Percentiles rank a stretch among this genome's conserved stretches.
Evolutionary conservation across 2,888 invertebrate genomes (phyloP).

Genomic region (Molorchus minor): DNA sequence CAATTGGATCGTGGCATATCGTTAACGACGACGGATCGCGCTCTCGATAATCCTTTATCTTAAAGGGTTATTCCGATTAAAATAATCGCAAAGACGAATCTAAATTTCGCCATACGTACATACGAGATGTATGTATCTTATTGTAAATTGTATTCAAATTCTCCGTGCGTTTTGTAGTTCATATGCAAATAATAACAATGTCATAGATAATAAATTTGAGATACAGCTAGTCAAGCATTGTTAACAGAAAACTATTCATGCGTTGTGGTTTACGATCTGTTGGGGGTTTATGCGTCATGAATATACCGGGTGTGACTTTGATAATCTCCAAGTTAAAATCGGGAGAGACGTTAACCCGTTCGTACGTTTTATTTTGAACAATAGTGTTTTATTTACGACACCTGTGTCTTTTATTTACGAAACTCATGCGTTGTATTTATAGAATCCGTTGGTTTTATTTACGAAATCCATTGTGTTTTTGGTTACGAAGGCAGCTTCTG

Average conservation of each 20-base stretch:
- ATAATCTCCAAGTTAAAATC: no score
- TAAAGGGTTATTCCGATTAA: slow-evolving; percentile 2
- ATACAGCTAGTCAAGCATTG: slow-evolving; percentile 23
- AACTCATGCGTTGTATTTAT: no score
- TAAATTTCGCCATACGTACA: slow-evolving; percentile 12
- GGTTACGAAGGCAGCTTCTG: no score
- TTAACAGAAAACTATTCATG: slow-evolving; percentile 27
- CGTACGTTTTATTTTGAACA: no score
- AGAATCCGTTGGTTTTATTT: no score
- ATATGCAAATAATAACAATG: slow-evolving; percentile 22
- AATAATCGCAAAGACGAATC: slow-evolving; percentile 22
- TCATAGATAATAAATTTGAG: slow-evolving; percentile 25
- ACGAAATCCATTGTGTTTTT: no score
- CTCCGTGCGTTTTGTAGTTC: slow-evolving; percentile 17
- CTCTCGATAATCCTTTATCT: slow-evolving; percentile 13
- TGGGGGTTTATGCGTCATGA: not conserved
- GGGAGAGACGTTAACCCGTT: no score
- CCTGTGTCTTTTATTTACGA: no score
- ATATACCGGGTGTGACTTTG: slow-evolving; percentile 1
- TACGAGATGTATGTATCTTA: slow-evolving; percentile 17
- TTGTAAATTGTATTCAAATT: slow-evolving; percentile 29
- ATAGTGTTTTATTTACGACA: no score
- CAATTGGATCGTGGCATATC: no score
- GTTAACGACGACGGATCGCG: no score
- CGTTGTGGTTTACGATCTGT: slow-evolving; percentile 10